Evolutionary conservation across 2,113 vertebrate genomes (phyloP).

Genomic region (Apus apus): DNA sequence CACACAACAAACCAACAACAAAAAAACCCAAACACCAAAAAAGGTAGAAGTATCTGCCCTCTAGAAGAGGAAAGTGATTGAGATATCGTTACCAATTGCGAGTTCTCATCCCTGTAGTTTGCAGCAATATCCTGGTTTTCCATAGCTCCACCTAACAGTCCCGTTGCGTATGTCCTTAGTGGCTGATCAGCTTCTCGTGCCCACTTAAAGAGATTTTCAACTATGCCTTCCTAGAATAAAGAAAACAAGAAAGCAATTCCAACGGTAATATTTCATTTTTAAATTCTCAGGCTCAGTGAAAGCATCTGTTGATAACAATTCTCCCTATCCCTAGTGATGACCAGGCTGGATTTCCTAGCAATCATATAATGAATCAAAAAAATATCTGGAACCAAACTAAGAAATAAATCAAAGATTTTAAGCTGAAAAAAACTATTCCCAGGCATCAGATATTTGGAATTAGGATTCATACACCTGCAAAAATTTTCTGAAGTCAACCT

Average conservation of each 20-base stretch:
- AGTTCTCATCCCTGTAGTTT: constrained; percentile 98
- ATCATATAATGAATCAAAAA: not conserved
- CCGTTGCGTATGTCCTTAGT: constrained; percentile 92
- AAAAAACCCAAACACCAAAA: too few relatives aligned
- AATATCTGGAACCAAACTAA: not conserved
- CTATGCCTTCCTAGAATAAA: constrained; percentile 91
- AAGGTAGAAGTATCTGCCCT: not conserved
- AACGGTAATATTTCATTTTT: not conserved
- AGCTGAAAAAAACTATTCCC: not conserved
- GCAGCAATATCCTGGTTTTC: constrained; percentile 99
- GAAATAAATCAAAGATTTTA: not conserved
- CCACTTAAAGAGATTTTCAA: constrained; percentile 98
- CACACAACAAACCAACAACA: too few relatives aligned
- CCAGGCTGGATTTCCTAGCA: not conserved
- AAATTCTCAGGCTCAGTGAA: not conserved
- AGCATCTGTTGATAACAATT: not conserved
- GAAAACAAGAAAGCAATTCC: not conserved
- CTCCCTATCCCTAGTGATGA: not conserved
- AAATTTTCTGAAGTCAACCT: not conserved
- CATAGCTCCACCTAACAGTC: constrained; percentile 96
- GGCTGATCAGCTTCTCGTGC: constrained; percentile 95
- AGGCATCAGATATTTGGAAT: not conserved
- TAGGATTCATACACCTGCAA: not conserved
- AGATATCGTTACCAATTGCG: constrained; percentile 84
- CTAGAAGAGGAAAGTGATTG: not conserved